Percentiles rank a stretch among this genome's conserved stretches.
These are phyloP conservation scores for Cetoscarus ocellatus DNA, from an alignment of 2,797 vertebrate genomes.

Conservation along the genomic window DNA sequence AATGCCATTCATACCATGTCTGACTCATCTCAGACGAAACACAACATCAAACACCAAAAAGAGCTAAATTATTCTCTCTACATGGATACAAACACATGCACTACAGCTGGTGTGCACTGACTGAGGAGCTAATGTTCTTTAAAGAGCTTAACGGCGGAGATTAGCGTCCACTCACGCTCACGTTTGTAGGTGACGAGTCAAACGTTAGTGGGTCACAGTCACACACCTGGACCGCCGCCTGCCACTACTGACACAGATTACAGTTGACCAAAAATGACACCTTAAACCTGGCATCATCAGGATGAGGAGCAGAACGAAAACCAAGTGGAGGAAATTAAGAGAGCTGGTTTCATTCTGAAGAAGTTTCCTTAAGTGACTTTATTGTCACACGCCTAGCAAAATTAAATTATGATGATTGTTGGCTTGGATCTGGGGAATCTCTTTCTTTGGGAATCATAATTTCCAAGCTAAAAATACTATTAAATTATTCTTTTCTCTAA, in stretches of 20 bases:
- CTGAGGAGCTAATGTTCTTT: slow-evolving; percentile 73
- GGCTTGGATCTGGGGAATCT: too few relatives aligned
- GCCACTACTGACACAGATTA: slow-evolving; percentile 71
- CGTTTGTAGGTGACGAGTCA: slow-evolving; percentile 69
- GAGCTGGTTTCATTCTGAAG: too few relatives aligned
- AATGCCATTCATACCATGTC: too few relatives aligned
- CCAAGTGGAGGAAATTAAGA: too few relatives aligned
- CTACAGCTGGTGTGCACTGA: slow-evolving; percentile 62
- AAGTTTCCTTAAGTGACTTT: too few relatives aligned
- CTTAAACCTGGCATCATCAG: slow-evolving; percentile 4
- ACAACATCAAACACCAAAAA: too few relatives aligned
- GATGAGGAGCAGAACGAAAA: neutral
- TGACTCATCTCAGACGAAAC: too few relatives aligned
- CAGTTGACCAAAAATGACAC: slow-evolving; percentile 5
- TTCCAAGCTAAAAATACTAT: neutral
- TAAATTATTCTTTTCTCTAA: neutral
- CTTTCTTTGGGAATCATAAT: too few relatives aligned
- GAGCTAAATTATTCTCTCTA: neutral
- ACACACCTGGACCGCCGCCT: slow-evolving; percentile 69
- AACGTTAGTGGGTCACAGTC: slow-evolving; percentile 79
- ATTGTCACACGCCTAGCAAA: too few relatives aligned
- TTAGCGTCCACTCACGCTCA: slow-evolving; percentile 69
- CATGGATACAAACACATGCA: slow-evolving; percentile 13
- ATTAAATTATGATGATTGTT: too few relatives aligned
- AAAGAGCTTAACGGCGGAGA: slow-evolving; percentile 64